Evolutionary conservation across 1,140 invertebrate genomes (phyloP), one percentile per base, ranked within the genome.

Genomic region (Amyelois transitella): DNA sequence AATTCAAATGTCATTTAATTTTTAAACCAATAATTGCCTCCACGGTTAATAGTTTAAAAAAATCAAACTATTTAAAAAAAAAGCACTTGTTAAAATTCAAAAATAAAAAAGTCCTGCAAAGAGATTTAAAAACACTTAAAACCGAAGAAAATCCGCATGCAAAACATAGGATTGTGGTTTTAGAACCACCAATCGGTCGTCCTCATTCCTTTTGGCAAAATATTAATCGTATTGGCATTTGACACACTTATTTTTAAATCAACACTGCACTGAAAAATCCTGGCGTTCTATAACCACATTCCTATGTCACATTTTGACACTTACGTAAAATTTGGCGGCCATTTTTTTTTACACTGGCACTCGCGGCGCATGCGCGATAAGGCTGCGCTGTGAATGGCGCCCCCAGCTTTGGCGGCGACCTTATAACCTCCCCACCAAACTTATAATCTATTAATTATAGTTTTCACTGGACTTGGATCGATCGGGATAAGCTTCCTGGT

Each of bases 291-390:
- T 76, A 80, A 83, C 80, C 80, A 81, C 78, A 81, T 60, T 70
- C 66, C 76, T 77, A 64, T 25, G 38, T 51, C 49, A 58, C 70
- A 70, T 64, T 49, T 76, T 77, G 77, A 82, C 81, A 85, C 81
- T 85, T 82, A 85, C 81, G 79, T 85, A 85, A 77, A 82, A 72
- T 82, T 85, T 85, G 72, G 77, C 78, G 72, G 79, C 75, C 81
- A 85, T 85, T 79, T 81, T 80, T n/a, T 49, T 12, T 67, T 69
- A 63, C 77, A 83, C 77, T 77, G 67, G 78, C 81, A 82, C 81
- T 77, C 81, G 77, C 79, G 79, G 68, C 77, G 64, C 75, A 74
- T 75, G 81, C 81, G 81, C 77, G 73, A 62, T 61, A 58, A 50
- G 32, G 60, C 65, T 73, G 77, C 81, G 77, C 81, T 72, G 71